Conservation (phyloP, 1,140 invertebrate species). For the Orius insidiosus region DNA sequence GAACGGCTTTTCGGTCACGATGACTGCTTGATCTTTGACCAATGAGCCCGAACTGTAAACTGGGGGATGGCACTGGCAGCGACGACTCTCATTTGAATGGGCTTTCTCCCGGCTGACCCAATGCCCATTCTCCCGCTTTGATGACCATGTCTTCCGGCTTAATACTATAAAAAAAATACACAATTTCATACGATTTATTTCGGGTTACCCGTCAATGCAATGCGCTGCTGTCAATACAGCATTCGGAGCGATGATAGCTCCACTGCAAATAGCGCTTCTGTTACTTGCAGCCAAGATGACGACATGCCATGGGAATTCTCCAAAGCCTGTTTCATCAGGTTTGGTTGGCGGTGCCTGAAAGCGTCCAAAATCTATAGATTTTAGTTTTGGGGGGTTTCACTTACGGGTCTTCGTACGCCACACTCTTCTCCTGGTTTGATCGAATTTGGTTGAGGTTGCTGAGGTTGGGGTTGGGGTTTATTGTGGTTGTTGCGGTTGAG, state of each 20-base stretch:
- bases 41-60: slow-evolving; percentile 40
- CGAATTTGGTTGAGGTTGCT: neutral
- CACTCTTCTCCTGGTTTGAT: slow-evolving; percentile 23
- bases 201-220: slow-evolving; percentile 70
- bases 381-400: slow-evolving; percentile 10
- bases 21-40: slow-evolving; percentile 51
- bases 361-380: neutral
- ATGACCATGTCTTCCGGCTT: slow-evolving; percentile 47
- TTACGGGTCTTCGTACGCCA: slow-evolving; percentile 28
- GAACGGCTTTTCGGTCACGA: slow-evolving; percentile 45
- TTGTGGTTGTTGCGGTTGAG: slow-evolving; percentile 9
- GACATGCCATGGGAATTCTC: slow-evolving; percentile 69
- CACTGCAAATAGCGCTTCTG: slow-evolving; percentile 52
- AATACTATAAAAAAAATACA: slow-evolving; percentile 30
- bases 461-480: slow-evolving; percentile 5
- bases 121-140: slow-evolving; percentile 70
- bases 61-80: slow-evolving; percentile 47
- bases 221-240: slow-evolving; percentile 62
- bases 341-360: neutral
- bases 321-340: slow-evolving; percentile 37
- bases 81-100: slow-evolving; percentile 56
- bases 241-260: slow-evolving; percentile 49
- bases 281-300: slow-evolving; percentile 46
- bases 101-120: slow-evolving; percentile 44
- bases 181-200: too few species aligned